Conservation (phyloP, 1,140 invertebrate species). For the Sminthurinus signatus region DNA sequence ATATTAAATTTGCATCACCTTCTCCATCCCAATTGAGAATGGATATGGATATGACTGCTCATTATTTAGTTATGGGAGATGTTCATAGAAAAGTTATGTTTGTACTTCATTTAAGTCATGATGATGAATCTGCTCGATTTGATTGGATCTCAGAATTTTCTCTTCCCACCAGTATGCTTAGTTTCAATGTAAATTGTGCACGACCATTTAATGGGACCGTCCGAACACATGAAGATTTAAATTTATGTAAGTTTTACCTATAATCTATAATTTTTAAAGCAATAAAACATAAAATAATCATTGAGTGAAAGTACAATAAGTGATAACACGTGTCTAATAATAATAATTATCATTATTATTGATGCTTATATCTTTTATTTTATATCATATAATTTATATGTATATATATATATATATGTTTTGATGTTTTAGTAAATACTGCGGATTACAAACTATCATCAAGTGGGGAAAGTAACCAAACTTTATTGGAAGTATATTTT, state of each 20-base stretch:
- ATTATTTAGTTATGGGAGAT: constrained; percentile 77
- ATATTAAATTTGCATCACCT: constrained; percentile 58
- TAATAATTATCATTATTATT: no score
- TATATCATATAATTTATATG: neutral
- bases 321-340: no score
- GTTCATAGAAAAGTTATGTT: constrained; percentile 57
- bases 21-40: constrained; percentile 59
- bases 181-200: constrained; percentile 34
- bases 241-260: neutral
- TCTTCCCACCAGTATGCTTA: constrained; percentile 34
- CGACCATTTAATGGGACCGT: no score
- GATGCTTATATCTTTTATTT: no score
- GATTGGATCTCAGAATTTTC: constrained; percentile 39
- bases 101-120: constrained; percentile 35
- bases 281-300: no score
- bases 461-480: neutral
- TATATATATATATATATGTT: neutral
- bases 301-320: no score
- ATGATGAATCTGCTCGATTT: constrained; percentile 35
- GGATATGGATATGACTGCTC: constrained; percentile 69
- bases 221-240: no score
- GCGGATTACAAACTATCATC: constrained; percentile 9
- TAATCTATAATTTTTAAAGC: no score
- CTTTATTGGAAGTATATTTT: constrained; percentile 66
- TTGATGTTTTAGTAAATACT: constrained; percentile 1